Conservation (phyloP, 2,888 invertebrate species). For the Acleris laterana region DNA sequence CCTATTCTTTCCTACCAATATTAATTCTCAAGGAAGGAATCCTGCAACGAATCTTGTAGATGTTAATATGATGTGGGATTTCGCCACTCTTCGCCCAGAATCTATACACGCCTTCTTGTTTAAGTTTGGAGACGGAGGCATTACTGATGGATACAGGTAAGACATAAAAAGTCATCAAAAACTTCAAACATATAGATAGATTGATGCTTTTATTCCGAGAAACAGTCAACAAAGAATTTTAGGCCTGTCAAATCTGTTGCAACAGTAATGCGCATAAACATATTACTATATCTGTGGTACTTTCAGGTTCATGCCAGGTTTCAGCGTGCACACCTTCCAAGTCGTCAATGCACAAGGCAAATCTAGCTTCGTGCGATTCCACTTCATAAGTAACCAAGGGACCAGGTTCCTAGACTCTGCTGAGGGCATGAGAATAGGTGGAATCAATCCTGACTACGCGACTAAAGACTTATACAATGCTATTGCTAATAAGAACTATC, state of each 20-base stretch:
- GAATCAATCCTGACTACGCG: constrained; percentile 92
- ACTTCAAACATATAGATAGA: no score
- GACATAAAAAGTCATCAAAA: not conserved
- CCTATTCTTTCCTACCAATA: constrained; percentile 93
- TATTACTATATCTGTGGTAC: not conserved
- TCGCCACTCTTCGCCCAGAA: constrained; percentile 92
- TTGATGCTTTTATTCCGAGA: not conserved
- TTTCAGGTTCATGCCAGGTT: constrained; percentile 93
- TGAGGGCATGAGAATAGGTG: constrained; percentile 86
- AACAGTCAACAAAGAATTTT: not conserved
- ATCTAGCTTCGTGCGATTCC: constrained; percentile 92
- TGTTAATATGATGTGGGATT: constrained; percentile 96
- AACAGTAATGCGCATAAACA: no score
- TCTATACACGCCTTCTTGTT: constrained; percentile 91
- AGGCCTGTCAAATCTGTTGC: no score
- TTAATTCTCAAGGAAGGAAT: constrained; percentile 96
- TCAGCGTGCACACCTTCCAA: constrained; percentile 95
- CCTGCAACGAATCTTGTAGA: constrained; percentile 94
- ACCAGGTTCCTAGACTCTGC: constrained; percentile 89
- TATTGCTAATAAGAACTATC: constrained; percentile 88
- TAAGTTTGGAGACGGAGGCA: constrained; percentile 94
- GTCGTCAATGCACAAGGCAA: constrained; percentile 89
- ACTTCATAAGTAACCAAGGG: constrained; percentile 93
- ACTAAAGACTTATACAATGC: constrained; percentile 93
- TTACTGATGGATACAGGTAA: constrained; percentile 90